These are phyloP conservation scores for Pangasius sanitwongsei DNA, from an alignment of 2,797 vertebrate species.

Conservation along the genomic window DNA sequence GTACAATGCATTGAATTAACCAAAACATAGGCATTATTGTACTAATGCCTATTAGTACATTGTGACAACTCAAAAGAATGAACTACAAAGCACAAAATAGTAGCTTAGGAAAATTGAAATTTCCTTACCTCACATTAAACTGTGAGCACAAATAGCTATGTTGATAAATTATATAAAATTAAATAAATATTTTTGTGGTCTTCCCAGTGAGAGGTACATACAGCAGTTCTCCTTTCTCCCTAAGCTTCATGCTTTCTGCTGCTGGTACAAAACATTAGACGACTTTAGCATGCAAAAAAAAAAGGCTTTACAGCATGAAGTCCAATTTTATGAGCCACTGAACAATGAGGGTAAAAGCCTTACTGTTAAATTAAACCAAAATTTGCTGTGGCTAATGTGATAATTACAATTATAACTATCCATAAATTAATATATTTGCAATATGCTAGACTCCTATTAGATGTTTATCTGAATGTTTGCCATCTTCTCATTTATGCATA, in stretches of 20 bases:
- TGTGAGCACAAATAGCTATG: not conserved
- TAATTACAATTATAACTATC: not conserved
- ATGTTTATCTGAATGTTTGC: not conserved
- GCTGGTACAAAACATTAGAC: not conserved
- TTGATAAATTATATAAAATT: not conserved
- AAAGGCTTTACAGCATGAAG: not conserved
- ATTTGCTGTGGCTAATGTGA: not conserved
- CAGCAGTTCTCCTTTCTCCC: not conserved
- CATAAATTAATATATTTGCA: not conserved
- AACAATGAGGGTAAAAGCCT: not conserved
- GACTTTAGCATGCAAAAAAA: not conserved
- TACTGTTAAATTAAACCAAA: conserved; percentile 1
- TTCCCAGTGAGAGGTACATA: not conserved
- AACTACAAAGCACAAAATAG: not conserved
- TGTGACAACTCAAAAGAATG: not conserved
- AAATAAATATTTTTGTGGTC: not conserved
- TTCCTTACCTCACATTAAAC: not conserved
- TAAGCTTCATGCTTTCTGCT: not conserved
- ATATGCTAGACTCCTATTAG: not conserved
- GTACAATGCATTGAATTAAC: not conserved
- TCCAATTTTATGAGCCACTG: not conserved
- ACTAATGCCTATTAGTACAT: not conserved
- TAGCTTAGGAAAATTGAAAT: not conserved
- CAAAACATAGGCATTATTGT: not conserved
- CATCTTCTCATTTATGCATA: not conserved